Percentiles rank a stretch among this genome's conserved stretches.
Conservation (phyloP, 2,888 invertebrate species). For the Melanophora roralis region DNA sequence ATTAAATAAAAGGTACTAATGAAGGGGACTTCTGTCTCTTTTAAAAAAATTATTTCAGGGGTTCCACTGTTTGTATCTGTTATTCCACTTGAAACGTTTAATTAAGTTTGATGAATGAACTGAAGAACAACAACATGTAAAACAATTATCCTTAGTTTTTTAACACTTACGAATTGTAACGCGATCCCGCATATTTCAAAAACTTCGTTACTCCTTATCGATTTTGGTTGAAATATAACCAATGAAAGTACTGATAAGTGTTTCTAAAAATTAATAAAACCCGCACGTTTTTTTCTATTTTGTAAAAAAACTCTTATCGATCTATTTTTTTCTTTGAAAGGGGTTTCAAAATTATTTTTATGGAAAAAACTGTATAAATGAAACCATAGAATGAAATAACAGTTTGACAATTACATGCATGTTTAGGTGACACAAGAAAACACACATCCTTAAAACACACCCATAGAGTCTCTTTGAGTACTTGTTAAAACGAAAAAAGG, state of each 20-base stretch:
- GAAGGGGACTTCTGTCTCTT: too few relatives aligned
- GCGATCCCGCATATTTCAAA: constrained; percentile 36
- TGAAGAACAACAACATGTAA: neutral
- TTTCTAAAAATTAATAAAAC: constrained; percentile 31
- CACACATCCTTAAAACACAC: neutral
- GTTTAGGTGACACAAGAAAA: constrained; percentile 11
- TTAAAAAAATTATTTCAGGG: too few relatives aligned
- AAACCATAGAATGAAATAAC: constrained; percentile 3
- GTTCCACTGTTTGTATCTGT: too few relatives aligned
- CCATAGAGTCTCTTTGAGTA: neutral
- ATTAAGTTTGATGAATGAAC: too few relatives aligned
- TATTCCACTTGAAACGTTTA: too few relatives aligned
- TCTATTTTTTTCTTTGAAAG: neutral
- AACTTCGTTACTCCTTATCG: constrained; percentile 11
- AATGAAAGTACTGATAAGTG: constrained; percentile 10
- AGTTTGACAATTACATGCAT: constrained; percentile 40
- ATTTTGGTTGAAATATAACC: constrained; percentile 13
- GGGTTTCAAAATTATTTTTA: neutral
- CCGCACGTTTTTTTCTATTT: constrained; percentile 49
- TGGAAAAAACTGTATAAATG: constrained; percentile 17
- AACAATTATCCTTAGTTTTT: neutral
- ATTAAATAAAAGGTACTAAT: too few relatives aligned
- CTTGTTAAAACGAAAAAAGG: constrained; percentile 45
- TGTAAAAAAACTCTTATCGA: constrained; percentile 6
- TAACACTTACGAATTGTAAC: neutral